Evolutionary conservation across 2,888 invertebrate species (phyloP).

Genomic region (Ophonus ardosiacus): DNA sequence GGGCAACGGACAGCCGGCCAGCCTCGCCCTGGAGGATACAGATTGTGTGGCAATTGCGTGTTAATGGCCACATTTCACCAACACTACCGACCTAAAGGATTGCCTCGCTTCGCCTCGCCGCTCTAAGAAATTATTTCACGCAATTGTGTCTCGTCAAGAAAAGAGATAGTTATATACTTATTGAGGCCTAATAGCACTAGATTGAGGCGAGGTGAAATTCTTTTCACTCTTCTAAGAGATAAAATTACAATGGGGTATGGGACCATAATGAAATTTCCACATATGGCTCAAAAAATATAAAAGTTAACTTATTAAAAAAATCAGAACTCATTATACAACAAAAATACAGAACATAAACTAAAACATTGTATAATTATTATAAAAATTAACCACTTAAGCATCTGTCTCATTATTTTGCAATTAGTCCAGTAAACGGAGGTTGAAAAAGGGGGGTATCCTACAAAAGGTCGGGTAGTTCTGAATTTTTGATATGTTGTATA

Average conservation of each 20-base stretch:
- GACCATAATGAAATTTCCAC: too few species aligned
- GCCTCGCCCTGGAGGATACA: conserved; percentile 33
- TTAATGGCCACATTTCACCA: conserved; percentile 51
- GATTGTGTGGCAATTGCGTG: conserved; percentile 56
- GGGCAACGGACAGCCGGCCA: neutral
- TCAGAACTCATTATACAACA: too few species aligned
- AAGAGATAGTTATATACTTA: conserved; percentile 9
- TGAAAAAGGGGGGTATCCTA: too few species aligned
- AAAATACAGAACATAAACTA: too few species aligned
- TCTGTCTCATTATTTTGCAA: too few species aligned
- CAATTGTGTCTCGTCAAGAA: conserved; percentile 40
- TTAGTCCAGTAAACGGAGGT: too few species aligned
- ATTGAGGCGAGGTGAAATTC: neutral
- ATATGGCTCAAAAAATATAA: too few species aligned
- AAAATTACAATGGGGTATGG: neutral
- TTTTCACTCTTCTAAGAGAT: neutral
- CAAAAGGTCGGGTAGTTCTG: too few species aligned
- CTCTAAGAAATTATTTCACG: conserved; percentile 40
- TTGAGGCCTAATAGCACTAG: conserved; percentile 2
- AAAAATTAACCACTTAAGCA: too few species aligned
- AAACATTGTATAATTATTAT: too few species aligned
- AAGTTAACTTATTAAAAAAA: too few species aligned
- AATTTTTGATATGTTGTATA: too few species aligned
- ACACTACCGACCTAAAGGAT: conserved; percentile 8
- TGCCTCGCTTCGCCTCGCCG: neutral